A percentile compares a stretch with the other conserved stretches of the same genome.
These are phyloP conservation scores for Hyposoter dolosus DNA, from an alignment of 2,888 invertebrate species.

Conservation along the genomic window DNA sequence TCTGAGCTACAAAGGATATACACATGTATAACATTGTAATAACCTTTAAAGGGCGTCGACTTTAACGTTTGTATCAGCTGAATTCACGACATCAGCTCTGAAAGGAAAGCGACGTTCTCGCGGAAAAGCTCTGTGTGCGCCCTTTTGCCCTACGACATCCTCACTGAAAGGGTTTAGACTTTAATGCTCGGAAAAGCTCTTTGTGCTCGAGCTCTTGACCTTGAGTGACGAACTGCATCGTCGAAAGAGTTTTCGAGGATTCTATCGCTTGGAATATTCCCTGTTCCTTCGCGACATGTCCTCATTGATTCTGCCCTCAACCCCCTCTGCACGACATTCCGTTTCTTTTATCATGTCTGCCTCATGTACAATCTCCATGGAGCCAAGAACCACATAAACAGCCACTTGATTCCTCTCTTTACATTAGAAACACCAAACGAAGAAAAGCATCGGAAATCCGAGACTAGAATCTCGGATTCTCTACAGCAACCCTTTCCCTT, in stretches of 20 bases:
- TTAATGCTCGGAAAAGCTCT: background rate
- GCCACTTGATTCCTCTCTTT: slow-evolving; percentile 76
- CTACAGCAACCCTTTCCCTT: slow-evolving; percentile 30
- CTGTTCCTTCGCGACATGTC: background rate
- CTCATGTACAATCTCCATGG: slow-evolving; percentile 66
- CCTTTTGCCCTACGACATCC: background rate
- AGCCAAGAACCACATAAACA: slow-evolving; percentile 76
- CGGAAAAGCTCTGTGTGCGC: background rate
- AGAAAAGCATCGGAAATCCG: slow-evolving; percentile 53
- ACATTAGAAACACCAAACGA: slow-evolving; percentile 33
- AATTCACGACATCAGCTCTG: background rate
- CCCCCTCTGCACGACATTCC: slow-evolving; percentile 47
- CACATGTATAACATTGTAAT: background rate
- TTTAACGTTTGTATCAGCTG: background rate
- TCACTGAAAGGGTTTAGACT: background rate
- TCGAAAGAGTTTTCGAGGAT: background rate
- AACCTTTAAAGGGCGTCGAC: slow-evolving; percentile 2
- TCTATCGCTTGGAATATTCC: background rate
- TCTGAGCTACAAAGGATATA: slow-evolving; percentile 7
- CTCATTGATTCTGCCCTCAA: slow-evolving; percentile 4
- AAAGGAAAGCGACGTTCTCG: background rate
- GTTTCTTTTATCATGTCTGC: slow-evolving; percentile 4
- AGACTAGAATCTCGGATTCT: slow-evolving; percentile 62
- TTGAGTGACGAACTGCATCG: background rate
- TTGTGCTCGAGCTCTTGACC: background rate